Evolutionary conservation across 2,888 invertebrate species (phyloP), one percentile per base, ranked within the genome.

Genomic region (Empis stercorea): DNA sequence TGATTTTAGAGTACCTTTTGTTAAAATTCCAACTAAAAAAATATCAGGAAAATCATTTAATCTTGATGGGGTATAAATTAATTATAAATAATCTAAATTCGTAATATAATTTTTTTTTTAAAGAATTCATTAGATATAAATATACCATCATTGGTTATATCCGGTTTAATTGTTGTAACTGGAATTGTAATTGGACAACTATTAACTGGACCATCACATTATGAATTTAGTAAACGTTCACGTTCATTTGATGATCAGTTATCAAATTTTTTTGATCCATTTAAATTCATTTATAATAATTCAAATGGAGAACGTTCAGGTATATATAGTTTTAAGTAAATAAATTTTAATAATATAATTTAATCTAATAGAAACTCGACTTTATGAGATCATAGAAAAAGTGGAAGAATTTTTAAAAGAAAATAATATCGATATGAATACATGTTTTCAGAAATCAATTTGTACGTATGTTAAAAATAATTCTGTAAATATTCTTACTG

Each of bases 361-460:
- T 17, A 44, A 11, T 14, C 23, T 44, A 42, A 0, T 37, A 65
- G 66, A 60, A 50, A 57, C 58, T 23, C 54, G 55, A 7, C 39
- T 61, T 4, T 52, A 56, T n/a, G 57, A 62, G 30, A 52, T 60
- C 1, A 43, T 78, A 54, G 62, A 67, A 10, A 66, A 68, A 20
- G 57, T 80, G 30, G 79, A 80, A 51, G 69, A 73, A 39, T 66
- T 72, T 11, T 59, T 81, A 41, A 67, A 71, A 0, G 72, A 73
- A 48, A 72, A 78, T 51, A 72, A 79, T 41, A 72, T 81, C 16
- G 78, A 81, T 57, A 66, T 79, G 3, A 73, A 76, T 0, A 71
- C 74, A 1, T 81, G 81, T 55, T 69, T 76, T 53, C 80, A 81
- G 61, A 70, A 76, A 46, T 70, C 73, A 5, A 69, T 79, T 30